Evolutionary conservation across 2,113 vertebrate genomes (phyloP).

Genomic region (Eudyptes chrysolophus): DNA sequence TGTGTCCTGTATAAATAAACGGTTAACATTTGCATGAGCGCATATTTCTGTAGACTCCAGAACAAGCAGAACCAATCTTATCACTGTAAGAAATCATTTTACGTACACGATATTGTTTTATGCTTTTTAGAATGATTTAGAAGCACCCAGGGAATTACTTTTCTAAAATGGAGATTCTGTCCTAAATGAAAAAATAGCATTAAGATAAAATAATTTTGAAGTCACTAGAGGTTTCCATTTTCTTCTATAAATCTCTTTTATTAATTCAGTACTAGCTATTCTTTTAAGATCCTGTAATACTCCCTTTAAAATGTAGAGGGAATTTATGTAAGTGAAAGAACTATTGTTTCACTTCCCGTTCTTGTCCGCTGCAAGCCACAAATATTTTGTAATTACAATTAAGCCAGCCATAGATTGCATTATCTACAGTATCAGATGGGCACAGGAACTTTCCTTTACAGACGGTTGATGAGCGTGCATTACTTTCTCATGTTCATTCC

Average conservation of each 20-base stretch:
- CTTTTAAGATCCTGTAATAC: background rate
- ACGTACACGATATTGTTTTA: background rate
- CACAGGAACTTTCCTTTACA: background rate
- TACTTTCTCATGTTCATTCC: background rate
- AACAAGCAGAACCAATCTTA: background rate
- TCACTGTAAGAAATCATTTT: background rate
- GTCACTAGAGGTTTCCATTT: background rate
- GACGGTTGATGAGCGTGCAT: rapidly evolving
- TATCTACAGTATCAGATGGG: conserved; percentile 8
- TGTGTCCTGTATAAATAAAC: background rate
- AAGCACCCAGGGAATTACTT: background rate
- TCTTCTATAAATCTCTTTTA: background rate
- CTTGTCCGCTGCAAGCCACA: conserved; percentile 12
- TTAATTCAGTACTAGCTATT: background rate
- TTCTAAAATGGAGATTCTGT: background rate
- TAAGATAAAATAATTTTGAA: conserved; percentile 2
- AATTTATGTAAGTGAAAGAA: background rate
- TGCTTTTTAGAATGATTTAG: background rate
- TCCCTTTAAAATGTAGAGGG: background rate
- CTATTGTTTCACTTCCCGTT: conserved; percentile 26
- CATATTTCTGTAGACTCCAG: background rate
- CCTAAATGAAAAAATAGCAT: background rate
- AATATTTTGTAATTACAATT: background rate
- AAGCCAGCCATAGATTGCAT: background rate
- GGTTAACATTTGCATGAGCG: background rate